A percentile compares a stretch with the other conserved stretches of the same genome.
Conservation (phyloP, 2,888 invertebrate genomes). For the Eupithecia abbreviata region DNA sequence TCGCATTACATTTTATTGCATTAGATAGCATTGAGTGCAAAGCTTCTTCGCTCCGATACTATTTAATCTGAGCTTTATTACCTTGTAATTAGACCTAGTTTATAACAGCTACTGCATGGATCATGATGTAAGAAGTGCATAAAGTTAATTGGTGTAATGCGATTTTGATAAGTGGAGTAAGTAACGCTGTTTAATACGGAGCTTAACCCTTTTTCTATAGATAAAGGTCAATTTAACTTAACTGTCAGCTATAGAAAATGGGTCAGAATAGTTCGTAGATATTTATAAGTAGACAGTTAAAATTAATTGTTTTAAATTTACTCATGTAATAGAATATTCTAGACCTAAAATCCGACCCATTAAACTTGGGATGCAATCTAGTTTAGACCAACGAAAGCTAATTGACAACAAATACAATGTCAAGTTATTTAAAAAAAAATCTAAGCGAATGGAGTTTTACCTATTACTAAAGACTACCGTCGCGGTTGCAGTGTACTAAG, state of each 20-base stretch:
- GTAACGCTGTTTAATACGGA: not conserved
- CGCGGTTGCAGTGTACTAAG: too few species aligned
- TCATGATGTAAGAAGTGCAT: not conserved
- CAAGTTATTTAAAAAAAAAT: too few species aligned
- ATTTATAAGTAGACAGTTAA: too few species aligned
- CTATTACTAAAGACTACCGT: too few species aligned
- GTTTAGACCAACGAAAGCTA: not conserved
- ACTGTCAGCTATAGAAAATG: too few species aligned
- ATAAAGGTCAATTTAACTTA: too few species aligned
- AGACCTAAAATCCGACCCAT: not conserved
- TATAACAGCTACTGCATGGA: slow-evolving; percentile 5
- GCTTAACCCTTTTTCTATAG: too few species aligned
- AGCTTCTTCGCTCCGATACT: slow-evolving; percentile 47
- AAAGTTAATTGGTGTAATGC: not conserved
- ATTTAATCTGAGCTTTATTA: slow-evolving; percentile 29
- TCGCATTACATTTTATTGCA: slow-evolving; percentile 68
- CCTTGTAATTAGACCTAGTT: slow-evolving; percentile 26
- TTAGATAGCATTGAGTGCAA: slow-evolving; percentile 56
- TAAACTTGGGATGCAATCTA: not conserved
- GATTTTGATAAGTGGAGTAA: not conserved
- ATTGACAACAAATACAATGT: too few species aligned
- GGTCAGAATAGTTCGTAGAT: too few species aligned
- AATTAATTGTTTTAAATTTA: not conserved
- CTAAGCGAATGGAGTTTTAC: too few species aligned
- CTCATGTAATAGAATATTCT: not conserved